phyloP scores from a whole-genome alignment of 1,140 invertebrate species.

The Saccostrea cuccullata region DNA sequence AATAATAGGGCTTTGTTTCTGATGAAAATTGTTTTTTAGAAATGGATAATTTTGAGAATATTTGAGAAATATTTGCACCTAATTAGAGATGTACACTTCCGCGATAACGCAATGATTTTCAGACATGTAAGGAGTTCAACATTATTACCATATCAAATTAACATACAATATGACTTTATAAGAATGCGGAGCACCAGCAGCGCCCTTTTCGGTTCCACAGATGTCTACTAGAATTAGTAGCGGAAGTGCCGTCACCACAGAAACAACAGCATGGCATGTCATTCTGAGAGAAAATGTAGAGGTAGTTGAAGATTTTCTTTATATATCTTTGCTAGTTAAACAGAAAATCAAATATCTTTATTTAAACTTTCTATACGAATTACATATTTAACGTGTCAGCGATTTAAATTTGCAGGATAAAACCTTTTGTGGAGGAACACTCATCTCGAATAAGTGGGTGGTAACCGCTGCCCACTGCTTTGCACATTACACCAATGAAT shows the following conservation, averaged over 20 bases:
- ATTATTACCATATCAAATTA: no score
- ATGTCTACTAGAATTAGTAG: slow-evolving; percentile 60
- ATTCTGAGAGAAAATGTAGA: slow-evolving; percentile 60
- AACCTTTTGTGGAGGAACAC: slow-evolving; percentile 68
- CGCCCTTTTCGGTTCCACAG: slow-evolving; percentile 37
- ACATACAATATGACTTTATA: background rate
- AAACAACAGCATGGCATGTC: slow-evolving; percentile 69
- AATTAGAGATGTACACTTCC: no score
- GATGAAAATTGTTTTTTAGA: no score
- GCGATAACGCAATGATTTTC: no score
- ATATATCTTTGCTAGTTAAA: background rate
- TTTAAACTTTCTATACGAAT: no score
- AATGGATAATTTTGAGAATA: no score
- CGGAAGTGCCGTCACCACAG: slow-evolving; percentile 57
- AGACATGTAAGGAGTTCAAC: no score
- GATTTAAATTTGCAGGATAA: slow-evolving; percentile 56
- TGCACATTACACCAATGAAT: slow-evolving; percentile 59
- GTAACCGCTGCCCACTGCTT: slow-evolving; percentile 72
- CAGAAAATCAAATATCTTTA: no score
- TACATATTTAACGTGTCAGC: no score
- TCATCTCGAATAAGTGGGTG: slow-evolving; percentile 63
- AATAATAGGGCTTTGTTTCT: no score
- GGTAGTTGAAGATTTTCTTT: slow-evolving; percentile 41
- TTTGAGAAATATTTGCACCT: no score
- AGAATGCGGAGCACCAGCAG: slow-evolving; percentile 52